Base-by-base conservation (phyloP, 30 jellyfish, hydroid and myxozoan species). In the Turritopsis rubra region DNA sequence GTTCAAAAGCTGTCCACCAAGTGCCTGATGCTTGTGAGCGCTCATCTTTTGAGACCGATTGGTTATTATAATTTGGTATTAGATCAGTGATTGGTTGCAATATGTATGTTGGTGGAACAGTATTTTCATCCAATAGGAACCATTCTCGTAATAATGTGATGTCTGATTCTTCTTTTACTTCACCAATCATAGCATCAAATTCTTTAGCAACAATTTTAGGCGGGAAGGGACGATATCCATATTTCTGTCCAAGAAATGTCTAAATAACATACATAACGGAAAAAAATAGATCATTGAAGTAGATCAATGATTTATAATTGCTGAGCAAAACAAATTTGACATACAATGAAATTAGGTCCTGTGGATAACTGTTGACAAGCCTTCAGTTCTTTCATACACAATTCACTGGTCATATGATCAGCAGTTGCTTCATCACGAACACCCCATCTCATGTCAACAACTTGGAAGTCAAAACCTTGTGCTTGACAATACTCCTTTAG, bases 381-480 rank as follows among this genome's bases (percentile, higher is more conserved):
- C 68, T 88, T 71, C 13, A 91, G 73, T 79, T 91, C 97, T 75
- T 90, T 86, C 95, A 91, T 83, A 81, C 97, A 91, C 1, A 91
- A 83, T 52, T 91, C 97, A 28, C 90, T 72, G 16, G 97, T 91
- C 97, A 91, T 86, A 92, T 91, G 97, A 74, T 91, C 97, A 82
- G 89, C 97, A 0, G 97, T 91, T 0, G 97, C 97, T 76, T 91
- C 97, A 80, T 91, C 97, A 18, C 97, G 78, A 1, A 91, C 95
- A 70, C 97, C 97, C 97, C 97, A 91, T 18, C 97, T 87, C 97
- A 91, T 91, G 66, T 91, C 97, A 52, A 91, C 97, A 71, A 91
- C 97, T 81, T 91, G 97, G 82, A 91, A 91, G 70, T 91, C 97
- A 66, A 86, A 91, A 18, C 97, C 97, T 21, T 75, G 53, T 65